These are phyloP conservation scores for Microtus pennsylvanicus DNA, from an alignment of 2,113 vertebrate genomes.

Conservation along the genomic window DNA sequence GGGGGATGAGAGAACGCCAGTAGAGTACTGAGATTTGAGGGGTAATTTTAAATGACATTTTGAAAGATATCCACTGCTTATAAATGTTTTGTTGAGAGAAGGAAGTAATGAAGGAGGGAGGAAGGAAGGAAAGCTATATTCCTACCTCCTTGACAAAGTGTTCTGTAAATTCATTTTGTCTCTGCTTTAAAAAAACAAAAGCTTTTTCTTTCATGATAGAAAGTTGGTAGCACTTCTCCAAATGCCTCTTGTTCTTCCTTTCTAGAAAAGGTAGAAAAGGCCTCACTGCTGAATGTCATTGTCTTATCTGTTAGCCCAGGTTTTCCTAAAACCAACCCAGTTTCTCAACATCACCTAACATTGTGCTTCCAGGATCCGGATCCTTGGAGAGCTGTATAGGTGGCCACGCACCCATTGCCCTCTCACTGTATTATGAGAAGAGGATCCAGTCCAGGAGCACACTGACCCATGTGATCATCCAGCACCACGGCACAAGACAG, in stretches of 20 bases:
- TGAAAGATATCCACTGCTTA: neutral
- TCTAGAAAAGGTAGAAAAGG: conserved; percentile 22
- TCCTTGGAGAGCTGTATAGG: neutral
- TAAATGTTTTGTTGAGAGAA: neutral
- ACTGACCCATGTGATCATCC: neutral
- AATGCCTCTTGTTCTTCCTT: conserved; percentile 15
- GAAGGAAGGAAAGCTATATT: neutral
- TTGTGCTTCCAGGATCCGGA: neutral
- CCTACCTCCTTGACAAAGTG: conserved; percentile 29
- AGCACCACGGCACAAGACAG: neutral
- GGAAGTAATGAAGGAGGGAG: neutral
- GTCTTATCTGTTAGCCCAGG: neutral
- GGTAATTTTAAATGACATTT: neutral
- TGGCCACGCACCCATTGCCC: neutral
- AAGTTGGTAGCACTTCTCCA: conserved; percentile 2
- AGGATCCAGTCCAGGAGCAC: neutral
- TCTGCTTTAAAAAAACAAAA: neutral
- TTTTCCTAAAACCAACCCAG: neutral
- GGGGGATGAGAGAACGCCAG: neutral
- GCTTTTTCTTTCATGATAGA: neutral
- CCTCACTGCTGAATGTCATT: neutral
- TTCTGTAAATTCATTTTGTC: conserved; percentile 47
- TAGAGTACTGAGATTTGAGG: neutral
- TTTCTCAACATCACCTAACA: neutral
- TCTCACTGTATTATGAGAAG: neutral